A percentile compares a stretch with the other conserved stretches of the same genome.
phyloP scores from a whole-genome alignment of 2,888 invertebrate species.

The Timema cristinae region DNA sequence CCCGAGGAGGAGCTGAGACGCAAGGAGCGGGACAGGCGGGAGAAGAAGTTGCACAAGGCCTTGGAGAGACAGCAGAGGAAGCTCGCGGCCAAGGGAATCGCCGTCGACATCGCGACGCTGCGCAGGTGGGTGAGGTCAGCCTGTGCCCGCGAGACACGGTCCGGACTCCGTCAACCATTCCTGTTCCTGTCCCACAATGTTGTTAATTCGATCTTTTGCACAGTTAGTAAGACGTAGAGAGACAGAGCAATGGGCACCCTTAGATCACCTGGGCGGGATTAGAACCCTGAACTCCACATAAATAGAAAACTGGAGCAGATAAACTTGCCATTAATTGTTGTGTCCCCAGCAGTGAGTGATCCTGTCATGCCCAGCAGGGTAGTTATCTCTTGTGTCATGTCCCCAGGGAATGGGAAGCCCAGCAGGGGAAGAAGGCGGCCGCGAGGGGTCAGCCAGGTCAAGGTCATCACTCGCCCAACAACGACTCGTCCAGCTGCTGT shows the following conservation, averaged over 20 bases:
- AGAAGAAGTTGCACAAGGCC: slow-evolving; percentile 88
- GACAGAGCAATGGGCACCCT: no score
- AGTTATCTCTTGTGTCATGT: no score
- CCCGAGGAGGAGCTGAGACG: slow-evolving; percentile 84
- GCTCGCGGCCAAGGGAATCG: slow-evolving; percentile 84
- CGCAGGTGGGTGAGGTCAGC: slow-evolving; percentile 94
- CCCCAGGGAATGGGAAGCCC: slow-evolving; percentile 63
- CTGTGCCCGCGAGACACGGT: no score
- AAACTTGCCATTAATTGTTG: no score
- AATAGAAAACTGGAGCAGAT: no score
- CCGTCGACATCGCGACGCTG: slow-evolving; percentile 80
- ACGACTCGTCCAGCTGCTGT: slow-evolving; percentile 39
- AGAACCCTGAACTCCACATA: no score
- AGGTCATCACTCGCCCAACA: slow-evolving; percentile 31
- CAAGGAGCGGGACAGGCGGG: slow-evolving; percentile 80
- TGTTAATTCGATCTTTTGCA: slow-evolving; percentile 80
- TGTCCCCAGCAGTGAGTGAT: no score
- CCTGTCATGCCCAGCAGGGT: no score
- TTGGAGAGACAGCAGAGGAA: slow-evolving; percentile 90
- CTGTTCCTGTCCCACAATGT: slow-evolving; percentile 95
- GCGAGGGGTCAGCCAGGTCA: not conserved
- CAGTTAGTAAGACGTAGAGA: no score
- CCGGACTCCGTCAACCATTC: slow-evolving; percentile 97
- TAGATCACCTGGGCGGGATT: no score
- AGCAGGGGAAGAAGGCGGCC: slow-evolving; percentile 5